Evolutionary conservation across 2,797 vertebrate genomes (phyloP).

Genomic region (Alca torda): DNA sequence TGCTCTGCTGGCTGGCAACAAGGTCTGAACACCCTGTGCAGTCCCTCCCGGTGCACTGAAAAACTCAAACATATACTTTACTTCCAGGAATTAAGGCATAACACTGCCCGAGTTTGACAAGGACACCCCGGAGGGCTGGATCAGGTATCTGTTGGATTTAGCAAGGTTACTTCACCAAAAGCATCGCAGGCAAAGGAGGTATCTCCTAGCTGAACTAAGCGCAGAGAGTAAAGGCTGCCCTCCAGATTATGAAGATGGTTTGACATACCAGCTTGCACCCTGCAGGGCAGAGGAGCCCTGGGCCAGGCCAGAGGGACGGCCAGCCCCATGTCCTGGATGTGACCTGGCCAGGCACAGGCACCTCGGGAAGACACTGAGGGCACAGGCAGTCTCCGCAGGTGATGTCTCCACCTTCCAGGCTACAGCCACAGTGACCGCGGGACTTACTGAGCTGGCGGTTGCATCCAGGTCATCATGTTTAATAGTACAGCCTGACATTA

Average conservation of each 20-base stretch:
- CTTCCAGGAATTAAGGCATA: not conserved
- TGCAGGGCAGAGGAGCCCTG: not conserved
- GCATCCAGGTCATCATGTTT: not conserved
- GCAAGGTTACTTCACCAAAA: not conserved
- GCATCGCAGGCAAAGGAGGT: not conserved
- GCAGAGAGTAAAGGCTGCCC: not conserved
- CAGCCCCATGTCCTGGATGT: not conserved
- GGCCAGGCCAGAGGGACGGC: not conserved
- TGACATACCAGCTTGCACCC: not conserved
- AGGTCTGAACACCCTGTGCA: not conserved
- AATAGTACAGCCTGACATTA: not conserved
- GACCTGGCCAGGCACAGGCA: accelerated
- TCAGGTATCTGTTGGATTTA: not conserved
- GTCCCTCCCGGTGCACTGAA: not conserved
- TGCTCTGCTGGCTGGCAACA: not conserved
- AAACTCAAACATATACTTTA: not conserved
- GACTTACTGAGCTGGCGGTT: not conserved
- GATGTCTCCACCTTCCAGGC: not conserved
- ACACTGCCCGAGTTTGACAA: not conserved
- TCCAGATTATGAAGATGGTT: not conserved
- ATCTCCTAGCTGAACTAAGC: not conserved
- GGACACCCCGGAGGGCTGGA: not conserved
- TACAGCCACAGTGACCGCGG: accelerated
- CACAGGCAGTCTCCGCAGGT: accelerated
- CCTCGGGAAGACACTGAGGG: accelerated